Conservation (phyloP, 2,797 vertebrate genomes). For the Mormyrops attenuatus region DNA sequence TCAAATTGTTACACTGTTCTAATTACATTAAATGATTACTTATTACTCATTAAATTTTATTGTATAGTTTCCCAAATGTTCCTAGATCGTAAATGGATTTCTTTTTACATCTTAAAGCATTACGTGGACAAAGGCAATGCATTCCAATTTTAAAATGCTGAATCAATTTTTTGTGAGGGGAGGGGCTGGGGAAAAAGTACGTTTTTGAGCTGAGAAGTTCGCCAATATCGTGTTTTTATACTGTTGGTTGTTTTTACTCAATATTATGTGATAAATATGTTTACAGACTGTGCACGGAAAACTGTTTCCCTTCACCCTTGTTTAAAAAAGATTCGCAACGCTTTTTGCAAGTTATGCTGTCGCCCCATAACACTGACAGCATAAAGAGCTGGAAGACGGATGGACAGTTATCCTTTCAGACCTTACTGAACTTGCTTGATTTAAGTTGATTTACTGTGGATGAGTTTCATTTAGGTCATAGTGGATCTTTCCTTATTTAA, state of each 20-base stretch:
- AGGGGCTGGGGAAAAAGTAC: not conserved
- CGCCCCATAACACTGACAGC: not conserved
- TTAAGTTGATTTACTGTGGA: not conserved
- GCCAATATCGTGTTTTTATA: not conserved
- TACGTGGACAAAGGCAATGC: not conserved
- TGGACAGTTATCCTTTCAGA: not conserved
- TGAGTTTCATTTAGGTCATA: not conserved
- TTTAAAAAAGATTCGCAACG: not conserved
- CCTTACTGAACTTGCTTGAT: not conserved
- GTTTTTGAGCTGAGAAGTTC: not conserved
- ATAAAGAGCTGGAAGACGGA: not conserved
- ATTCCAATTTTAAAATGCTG: not conserved
- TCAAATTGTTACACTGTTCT: slow-evolving; percentile 8
- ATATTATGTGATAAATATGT: not conserved
- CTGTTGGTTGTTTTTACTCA: not conserved
- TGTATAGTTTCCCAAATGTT: slow-evolving; percentile 9
- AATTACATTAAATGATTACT: not conserved
- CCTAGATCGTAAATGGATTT: not conserved
- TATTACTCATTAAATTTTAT: not conserved
- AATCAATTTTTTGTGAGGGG: not conserved
- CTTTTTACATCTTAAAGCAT: not conserved
- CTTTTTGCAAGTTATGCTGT: not conserved
- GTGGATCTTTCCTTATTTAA: not conserved
- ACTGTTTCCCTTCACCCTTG: not conserved
- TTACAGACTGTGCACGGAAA: slow-evolving; percentile 2